Percentiles rank a stretch among this genome's conserved stretches.
phyloP scores from a whole-genome alignment of 2,113 vertebrate genomes.

The Tetrao urogallus region DNA sequence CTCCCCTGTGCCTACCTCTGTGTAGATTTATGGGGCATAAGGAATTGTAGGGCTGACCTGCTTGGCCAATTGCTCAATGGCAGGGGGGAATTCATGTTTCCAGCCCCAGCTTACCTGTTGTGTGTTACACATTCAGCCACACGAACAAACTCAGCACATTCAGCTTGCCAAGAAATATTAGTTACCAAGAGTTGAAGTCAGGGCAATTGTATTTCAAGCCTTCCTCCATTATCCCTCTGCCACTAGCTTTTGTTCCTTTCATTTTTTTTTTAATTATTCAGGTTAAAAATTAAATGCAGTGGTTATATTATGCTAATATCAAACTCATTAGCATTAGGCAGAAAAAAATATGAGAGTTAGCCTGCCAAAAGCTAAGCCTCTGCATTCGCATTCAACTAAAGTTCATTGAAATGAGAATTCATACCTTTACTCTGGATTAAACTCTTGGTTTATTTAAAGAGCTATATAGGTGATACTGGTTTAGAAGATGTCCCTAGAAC shows the following conservation, averaged over 20 bases:
- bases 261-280: constrained; percentile 25
- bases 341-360: constrained; percentile 21
- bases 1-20: not conserved
- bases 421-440: constrained; percentile 31
- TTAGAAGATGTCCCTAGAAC: constrained; percentile 1
- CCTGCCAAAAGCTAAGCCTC: constrained; percentile 43
- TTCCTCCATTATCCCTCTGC: not conserved
- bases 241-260: not conserved
- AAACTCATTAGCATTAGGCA: constrained; percentile 29
- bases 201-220: constrained; percentile 23
- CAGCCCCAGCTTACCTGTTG: not conserved
- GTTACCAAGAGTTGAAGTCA: not conserved
- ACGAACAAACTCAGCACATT: not conserved
- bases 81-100: not conserved
- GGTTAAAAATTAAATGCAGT: constrained; percentile 11
- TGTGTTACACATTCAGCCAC: not conserved
- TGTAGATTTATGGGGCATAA: not conserved
- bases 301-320: constrained; percentile 41
- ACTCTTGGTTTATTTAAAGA: constrained; percentile 4
- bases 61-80: not conserved
- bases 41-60: not conserved
- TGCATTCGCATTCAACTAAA: constrained; percentile 12
- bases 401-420: constrained; percentile 48
- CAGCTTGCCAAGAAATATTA: constrained; percentile 14
- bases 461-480: not conserved